phyloP scores from a whole-genome alignment of 1,140 invertebrate genomes.

The Sinonovacula constricta region DNA sequence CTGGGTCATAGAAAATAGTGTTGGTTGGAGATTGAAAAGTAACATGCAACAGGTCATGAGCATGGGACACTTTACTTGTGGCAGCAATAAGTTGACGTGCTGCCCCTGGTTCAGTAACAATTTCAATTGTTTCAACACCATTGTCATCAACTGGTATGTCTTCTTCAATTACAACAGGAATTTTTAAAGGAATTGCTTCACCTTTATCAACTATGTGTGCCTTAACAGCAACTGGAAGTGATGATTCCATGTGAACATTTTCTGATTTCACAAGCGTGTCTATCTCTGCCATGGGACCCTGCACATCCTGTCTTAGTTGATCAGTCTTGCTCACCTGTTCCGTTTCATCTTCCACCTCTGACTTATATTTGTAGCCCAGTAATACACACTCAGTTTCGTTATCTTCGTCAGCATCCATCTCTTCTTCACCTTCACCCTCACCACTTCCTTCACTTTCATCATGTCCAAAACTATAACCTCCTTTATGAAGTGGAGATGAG shows the following conservation, averaged over 20 bases:
- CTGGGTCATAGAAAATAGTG: conserved; percentile 45
- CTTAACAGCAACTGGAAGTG: neutral
- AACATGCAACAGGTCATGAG: conserved; percentile 35
- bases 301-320: conserved; percentile 14
- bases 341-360: neutral
- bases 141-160: neutral
- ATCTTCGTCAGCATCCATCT: conserved; percentile 12
- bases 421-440: neutral
- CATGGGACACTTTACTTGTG: neutral
- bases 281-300: conserved; percentile 32
- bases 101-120: neutral
- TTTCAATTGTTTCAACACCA: neutral
- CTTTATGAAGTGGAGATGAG: conserved; percentile 30
- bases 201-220: neutral
- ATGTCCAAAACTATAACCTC: neutral
- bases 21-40: conserved; percentile 42
- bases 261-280: conserved; percentile 25
- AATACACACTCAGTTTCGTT: conserved; percentile 18
- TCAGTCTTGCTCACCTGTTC: neutral
- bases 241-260: neutral
- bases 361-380: conserved; percentile 21
- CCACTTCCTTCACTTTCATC: conserved; percentile 12
- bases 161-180: neutral
- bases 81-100: neutral
- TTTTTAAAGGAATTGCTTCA: neutral